Base-by-base conservation (phyloP, 1,140 invertebrate species). In the Drosophila parvula region DNA sequence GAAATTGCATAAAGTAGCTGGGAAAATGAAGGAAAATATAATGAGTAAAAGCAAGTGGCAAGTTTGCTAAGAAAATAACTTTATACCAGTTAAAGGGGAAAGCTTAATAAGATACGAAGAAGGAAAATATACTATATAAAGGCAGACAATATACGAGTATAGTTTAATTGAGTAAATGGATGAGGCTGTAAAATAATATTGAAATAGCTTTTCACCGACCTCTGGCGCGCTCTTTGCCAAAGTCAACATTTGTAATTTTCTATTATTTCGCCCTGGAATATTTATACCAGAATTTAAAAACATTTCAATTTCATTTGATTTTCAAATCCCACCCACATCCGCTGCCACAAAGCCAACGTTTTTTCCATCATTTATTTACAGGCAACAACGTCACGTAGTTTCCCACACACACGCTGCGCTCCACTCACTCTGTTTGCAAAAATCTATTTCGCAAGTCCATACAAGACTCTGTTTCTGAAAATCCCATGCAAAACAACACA, bases 231-330 rank as follows among this genome's bases (percentile, higher is more conserved):
- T 36, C 11, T 27, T 32, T 41, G 68, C 43, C 34, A 48, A 34
- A 71, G 43, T 47, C 64, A 57, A 48, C 34, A 48, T 22, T 18
- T 34, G 38, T 11, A 36, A 30, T 48, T 48, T 30, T 18, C 41
- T 4, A 27, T 48, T 71, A 43, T 48, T 69, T 61, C 38, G 2
- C 8, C 11, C 32, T 62, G 57, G 47, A 74, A 57, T 56, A 65
- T 75, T 45, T 36, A 71, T 59, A 44, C 55, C 67, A 18, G 69
- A 70, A 73, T 55, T 68, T 36, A 62, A 34, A 74, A 74, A 74
- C 57, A 74, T 74, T 74, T 74, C 43, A 63, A 74, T 74, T 74
- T 63, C 70, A 64, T 75, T 74, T 65, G 73, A 68, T 76, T 76
- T 76, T 47, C 36, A 51, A 55, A 68, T 76, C 53, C 45, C 47